Conservation (phyloP, 2,888 invertebrate genomes). For the Drosophila acutilabella region DNA sequence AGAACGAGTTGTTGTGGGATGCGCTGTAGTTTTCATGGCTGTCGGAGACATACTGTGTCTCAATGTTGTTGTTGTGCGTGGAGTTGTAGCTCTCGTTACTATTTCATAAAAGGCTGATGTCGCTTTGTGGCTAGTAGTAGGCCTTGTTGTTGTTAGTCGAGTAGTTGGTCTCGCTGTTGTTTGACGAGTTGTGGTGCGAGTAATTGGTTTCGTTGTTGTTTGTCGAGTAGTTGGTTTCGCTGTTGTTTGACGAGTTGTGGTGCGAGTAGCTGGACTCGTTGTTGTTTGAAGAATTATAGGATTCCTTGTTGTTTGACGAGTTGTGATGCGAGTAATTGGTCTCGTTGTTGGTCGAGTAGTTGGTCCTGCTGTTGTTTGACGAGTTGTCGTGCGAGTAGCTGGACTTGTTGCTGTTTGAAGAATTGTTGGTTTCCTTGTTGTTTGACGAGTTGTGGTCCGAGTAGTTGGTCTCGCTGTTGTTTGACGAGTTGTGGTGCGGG, state of each 20-base stretch:
- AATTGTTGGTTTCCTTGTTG: not conserved
- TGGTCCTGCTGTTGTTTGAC: constrained; percentile 15
- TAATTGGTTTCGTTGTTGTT: constrained; percentile 10
- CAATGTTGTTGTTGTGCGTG: constrained; percentile 13
- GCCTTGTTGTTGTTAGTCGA: not conserved
- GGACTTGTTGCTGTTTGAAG: too few relatives aligned
- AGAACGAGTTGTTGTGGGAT: constrained; percentile 3
- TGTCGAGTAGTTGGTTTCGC: constrained; percentile 2
- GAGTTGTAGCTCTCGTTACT: constrained; percentile 11
- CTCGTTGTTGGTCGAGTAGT: constrained; percentile 14
- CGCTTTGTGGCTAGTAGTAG: constrained; percentile 15
- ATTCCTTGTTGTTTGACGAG: not conserved
- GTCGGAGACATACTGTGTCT: not conserved
- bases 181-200: not conserved
- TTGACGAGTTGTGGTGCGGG: not conserved
- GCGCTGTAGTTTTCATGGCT: constrained; percentile 8
- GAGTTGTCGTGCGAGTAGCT: constrained; percentile 13
- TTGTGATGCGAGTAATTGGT: not conserved
- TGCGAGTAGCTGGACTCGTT: not conserved
- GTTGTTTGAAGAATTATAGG: constrained; percentile 1
- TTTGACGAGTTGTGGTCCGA: not conserved
- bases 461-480: constrained; percentile 15
- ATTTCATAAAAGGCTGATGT: constrained; percentile 13
- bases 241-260: constrained; percentile 7
- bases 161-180: constrained; percentile 4